These are phyloP conservation scores for Cydia strobilella DNA, from an alignment of 1,140 invertebrate species.

Conservation along the genomic window DNA sequence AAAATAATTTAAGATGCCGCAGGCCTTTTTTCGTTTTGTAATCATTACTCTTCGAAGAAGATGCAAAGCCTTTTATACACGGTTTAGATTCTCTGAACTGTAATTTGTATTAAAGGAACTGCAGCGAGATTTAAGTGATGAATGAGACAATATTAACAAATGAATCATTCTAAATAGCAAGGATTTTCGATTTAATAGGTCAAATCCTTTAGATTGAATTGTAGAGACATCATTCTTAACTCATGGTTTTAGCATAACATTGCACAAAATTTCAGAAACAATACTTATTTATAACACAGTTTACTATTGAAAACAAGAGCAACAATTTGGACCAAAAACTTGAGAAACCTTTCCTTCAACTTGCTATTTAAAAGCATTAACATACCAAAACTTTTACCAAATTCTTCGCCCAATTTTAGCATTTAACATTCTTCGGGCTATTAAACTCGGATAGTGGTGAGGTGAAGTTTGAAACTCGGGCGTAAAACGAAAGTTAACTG, in stretches of 20 bases:
- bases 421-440: conserved; percentile 29
- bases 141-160: conserved; percentile 37
- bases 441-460: conserved; percentile 31
- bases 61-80: conserved; percentile 72
- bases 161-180: conserved; percentile 24
- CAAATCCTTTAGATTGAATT: background rate
- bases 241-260: background rate
- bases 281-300: background rate
- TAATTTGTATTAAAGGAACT: conserved; percentile 60
- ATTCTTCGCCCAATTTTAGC: conserved; percentile 30
- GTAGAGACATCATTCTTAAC: background rate
- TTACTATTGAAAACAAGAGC: background rate
- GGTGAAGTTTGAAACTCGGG: conserved; percentile 27
- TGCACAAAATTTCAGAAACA: background rate
- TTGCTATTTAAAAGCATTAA: conserved; percentile 25
- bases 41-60: conserved; percentile 72
- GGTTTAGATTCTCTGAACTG: conserved; percentile 63
- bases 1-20: conserved; percentile 80
- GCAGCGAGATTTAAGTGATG: conserved; percentile 38
- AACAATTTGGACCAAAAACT: background rate
- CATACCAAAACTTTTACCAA: conserved; percentile 27
- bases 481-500: conserved; percentile 17
- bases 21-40: conserved; percentile 76
- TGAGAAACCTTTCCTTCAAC: conserved; percentile 8
- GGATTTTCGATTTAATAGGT: background rate